Evolutionary conservation across 1,140 invertebrate genomes (phyloP), one percentile per base, ranked within the genome.

Genomic region (Macrosteles quadrilineatus): DNA sequence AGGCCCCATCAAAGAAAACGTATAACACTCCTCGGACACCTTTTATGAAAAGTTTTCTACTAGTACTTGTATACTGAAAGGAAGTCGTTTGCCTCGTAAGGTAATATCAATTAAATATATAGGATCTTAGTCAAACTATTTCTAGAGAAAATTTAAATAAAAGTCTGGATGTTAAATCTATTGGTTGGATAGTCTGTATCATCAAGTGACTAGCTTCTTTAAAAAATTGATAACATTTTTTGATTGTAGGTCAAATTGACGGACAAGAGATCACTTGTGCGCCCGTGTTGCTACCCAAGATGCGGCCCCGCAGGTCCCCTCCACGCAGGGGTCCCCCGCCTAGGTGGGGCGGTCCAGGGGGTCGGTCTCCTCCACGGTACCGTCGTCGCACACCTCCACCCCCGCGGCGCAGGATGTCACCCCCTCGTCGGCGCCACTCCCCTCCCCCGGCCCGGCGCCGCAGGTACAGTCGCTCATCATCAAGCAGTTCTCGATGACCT

Each of bases 251-350:
- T 32, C 91, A 92, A 82, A 90, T 93, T 74, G 91, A 93, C 69
- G 96, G 96, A 19, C 95, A 97, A 80, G 96, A 98, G 83, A 94
- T 98, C 53, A 96, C 93, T 25, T 95, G 93, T 36, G 94, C 94
- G 45, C 93, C 95, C 25, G 93, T 97, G 50, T 83, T 96, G 72
- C 82, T 94, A 65, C 92, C 90, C 32, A 89, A 92, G 74, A 85
- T 87, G 2, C 84, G 89, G 30, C 87, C 87, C 9, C 81, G 88
- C 21, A 87, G 88, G 68, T 85, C 88, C 27, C 84, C 87, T 11
- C 83, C 85, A 32, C 85, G 87, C 74, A 83, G 84, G 73, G 81
- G 86, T 71, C 81, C 87, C 9, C 83, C 84, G 17, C 85, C 84
- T 11, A 69, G 73, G 23, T 69, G 76, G 47, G 73, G 63, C 4